Base-by-base conservation (phyloP, 2,797 vertebrate genomes). In the Erpetoichthys calabaricus region DNA sequence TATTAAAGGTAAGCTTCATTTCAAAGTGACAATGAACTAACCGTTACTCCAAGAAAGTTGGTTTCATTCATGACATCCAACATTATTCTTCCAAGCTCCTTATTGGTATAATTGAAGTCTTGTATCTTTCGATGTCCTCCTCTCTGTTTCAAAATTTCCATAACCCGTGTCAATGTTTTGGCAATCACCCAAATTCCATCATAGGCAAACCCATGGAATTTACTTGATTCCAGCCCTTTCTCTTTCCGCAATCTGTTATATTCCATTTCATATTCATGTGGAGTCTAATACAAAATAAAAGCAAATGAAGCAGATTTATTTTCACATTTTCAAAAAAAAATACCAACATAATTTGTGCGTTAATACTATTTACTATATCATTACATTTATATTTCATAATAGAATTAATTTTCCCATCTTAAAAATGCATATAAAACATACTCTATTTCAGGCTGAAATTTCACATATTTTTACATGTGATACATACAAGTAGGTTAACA, bases 131-230 rank as follows among this genome's bases (percentile, higher is more conserved):
- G 88, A 62, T 91, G 86, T 52, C 77, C 77, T 60, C 91, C 89
- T 68, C 88, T 90, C 54, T 84, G 64, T 5, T 89, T 85, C 57
- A 98, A 84, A 4, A 89, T 82, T 63, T 96, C 92, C 89, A 94
- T 94, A 62, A 94, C 93, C 7, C 92, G 76, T n/a, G 91, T 92
- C 9, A 98, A 71, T 0, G 94, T 97, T 74, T 88, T 94, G 10
- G 96, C 96, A 49, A 99, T 98, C 65, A 99, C 96, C 96, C 96
- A 99, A 78, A 99, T 99, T 70, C 95, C 96, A 3, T 99, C 96
- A 4, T 99, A 99, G 56, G 96, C 96, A 8, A 95, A 99, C 60
- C 96, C 96, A 3, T 99, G 95, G 74, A 97, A 99, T 80, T 99
- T 99, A 77, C 95, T 98, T 70, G 93, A 71, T 63, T 96, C 94